Conservation (phyloP, 2,888 invertebrate species). For the Drosophila sordidula region DNA sequence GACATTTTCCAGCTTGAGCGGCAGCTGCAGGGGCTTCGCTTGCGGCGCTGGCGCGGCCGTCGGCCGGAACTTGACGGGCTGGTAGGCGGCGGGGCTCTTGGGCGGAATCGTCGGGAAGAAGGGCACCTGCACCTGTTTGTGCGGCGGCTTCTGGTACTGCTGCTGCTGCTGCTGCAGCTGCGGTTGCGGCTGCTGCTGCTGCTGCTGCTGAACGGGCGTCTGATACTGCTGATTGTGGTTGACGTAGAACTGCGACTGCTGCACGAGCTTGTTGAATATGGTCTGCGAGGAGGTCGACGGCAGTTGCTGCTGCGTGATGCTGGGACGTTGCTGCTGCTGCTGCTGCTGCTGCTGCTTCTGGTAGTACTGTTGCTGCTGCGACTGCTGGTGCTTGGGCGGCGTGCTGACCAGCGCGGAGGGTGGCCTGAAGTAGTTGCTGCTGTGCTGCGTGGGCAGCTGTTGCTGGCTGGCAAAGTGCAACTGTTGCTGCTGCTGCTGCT, state of each 20-base stretch:
- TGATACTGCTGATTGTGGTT: constrained; percentile 80
- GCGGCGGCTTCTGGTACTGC: constrained; percentile 65
- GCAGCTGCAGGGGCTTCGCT: constrained; percentile 75
- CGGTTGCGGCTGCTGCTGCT: constrained; percentile 30
- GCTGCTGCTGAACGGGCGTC: constrained; percentile 48
- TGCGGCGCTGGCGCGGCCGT: constrained; percentile 73
- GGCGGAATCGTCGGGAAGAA: constrained; percentile 80
- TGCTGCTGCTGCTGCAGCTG: constrained; percentile 47
- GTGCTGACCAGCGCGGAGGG: constrained; percentile 27
- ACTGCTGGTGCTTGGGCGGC: constrained; percentile 35
- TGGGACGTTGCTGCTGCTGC: constrained; percentile 46
- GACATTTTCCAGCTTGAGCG: constrained; percentile 73
- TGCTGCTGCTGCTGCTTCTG: constrained; percentile 49
- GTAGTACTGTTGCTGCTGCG: constrained; percentile 16
- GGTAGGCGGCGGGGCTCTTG: constrained; percentile 75
- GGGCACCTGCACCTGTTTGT: constrained; percentile 77
- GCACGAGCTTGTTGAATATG: constrained; percentile 71
- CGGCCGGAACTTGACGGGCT: constrained; percentile 83
- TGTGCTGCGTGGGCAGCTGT: constrained; percentile 32
- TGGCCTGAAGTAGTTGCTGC: constrained; percentile 50
- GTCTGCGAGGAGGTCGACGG: constrained; percentile 68
- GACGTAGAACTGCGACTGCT: constrained; percentile 78
- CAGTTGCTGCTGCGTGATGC: constrained; percentile 61
- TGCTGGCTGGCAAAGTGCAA: constrained; percentile 31
- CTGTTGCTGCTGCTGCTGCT: constrained; percentile 41